Conservation (phyloP, 1,140 invertebrate species). For the Lerema accius region DNA sequence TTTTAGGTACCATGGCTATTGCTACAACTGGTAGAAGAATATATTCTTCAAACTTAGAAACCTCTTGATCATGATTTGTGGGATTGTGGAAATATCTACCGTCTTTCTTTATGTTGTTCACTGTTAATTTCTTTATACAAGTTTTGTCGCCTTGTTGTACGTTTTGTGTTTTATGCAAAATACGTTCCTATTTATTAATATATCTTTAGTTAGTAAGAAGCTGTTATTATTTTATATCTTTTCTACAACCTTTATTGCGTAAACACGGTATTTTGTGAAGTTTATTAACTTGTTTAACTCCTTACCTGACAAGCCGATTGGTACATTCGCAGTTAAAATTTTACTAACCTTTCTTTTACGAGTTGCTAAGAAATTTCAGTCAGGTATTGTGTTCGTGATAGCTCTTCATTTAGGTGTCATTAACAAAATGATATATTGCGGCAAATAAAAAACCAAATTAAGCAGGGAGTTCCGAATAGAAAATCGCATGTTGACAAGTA, state of each 20-base stretch:
- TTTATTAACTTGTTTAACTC: constrained; percentile 13
- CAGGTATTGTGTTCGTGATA: constrained; percentile 58
- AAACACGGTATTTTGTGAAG: constrained; percentile 7
- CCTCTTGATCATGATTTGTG: too few species aligned
- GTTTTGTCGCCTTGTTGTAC: too few species aligned
- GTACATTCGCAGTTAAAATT: constrained; percentile 40
- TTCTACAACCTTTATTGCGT: constrained; percentile 16
- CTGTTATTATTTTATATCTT: constrained; percentile 6
- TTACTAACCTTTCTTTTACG: constrained; percentile 45
- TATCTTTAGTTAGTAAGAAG: not conserved
- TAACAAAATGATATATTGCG: constrained; percentile 78
- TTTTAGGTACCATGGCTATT: too few species aligned
- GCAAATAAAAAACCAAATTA: constrained; percentile 75
- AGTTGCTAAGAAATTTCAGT: constrained; percentile 39
- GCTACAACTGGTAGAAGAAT: too few species aligned
- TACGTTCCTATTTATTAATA: not conserved
- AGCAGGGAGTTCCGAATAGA: constrained; percentile 68
- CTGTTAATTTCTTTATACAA: too few species aligned
- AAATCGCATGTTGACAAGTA: constrained; percentile 80
- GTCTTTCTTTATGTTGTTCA: too few species aligned
- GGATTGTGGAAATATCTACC: too few species aligned
- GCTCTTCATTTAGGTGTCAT: constrained; percentile 73
- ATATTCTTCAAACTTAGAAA: too few species aligned
- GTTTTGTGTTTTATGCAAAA: not conserved
- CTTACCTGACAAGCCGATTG: constrained; percentile 20